Evolutionary conservation across 2,888 invertebrate genomes (phyloP).

Genomic region (Allygus modestus): DNA sequence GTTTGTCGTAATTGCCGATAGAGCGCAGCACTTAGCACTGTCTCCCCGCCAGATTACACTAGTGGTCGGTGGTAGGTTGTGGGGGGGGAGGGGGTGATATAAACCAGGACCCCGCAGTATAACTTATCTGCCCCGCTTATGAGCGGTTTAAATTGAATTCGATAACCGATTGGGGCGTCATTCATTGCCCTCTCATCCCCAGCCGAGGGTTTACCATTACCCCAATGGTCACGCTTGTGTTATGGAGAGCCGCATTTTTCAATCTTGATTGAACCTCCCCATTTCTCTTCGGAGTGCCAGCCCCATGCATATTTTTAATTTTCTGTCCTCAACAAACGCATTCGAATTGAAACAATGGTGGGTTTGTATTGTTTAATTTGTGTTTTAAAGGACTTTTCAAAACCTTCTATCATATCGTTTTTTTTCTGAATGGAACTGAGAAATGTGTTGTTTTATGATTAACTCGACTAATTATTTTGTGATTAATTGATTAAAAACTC

Average conservation of each 20-base stretch:
- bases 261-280: slow-evolving; percentile 12
- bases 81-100: background rate
- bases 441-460: no score
- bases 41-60: slow-evolving; percentile 25
- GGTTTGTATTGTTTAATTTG: no score
- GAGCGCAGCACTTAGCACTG: background rate
- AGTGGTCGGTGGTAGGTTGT: background rate
- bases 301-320: background rate
- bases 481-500: no score
- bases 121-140: slow-evolving; percentile 51
- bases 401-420: no score
- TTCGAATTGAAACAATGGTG: background rate
- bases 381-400: no score
- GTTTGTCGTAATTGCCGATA: background rate
- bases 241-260: slow-evolving; percentile 32
- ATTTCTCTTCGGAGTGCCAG: background rate
- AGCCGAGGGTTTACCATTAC: background rate
- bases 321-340: background rate
- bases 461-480: no score
- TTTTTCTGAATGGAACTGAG: no score
- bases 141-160: slow-evolving; percentile 45
- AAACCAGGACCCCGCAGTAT: slow-evolving; percentile 14
- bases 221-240: slow-evolving; percentile 3
- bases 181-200: slow-evolving; percentile 13
- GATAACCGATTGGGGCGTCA: slow-evolving; percentile 41